Base-by-base conservation (phyloP, 1,140 invertebrate genomes). In the Drosophila kurseongensis region DNA sequence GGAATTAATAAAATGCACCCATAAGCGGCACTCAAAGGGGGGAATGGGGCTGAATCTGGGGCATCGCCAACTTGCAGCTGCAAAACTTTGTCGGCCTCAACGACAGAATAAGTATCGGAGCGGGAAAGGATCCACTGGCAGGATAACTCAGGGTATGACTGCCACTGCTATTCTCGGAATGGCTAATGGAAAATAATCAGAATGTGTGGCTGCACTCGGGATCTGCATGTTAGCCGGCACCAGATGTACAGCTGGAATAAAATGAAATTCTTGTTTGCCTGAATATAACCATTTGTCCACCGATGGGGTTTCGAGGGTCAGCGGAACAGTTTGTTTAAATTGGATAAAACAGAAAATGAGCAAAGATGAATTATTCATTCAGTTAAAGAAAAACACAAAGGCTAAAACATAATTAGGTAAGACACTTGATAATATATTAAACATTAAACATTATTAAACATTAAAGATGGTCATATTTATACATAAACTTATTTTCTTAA, bases 161-260 rank as follows among this genome's bases (percentile, higher is more conserved):
- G 59, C 18, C 14, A 32, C 9, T 18, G 16, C 51, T 14, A 7
- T 27, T 18, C 40, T 44, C 13, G 51, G 50, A 72, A 71, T 68
- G 29, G 71, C 71, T 68, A 80, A 80, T 80, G 77, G 52, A 76
- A 60, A 76, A 65, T 62, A 80, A 72, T 61, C 59, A 68, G 44
- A 54, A 62, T 75, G 58, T 80, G 55, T 60, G 69, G 57, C 27
- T 60, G 55, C 52, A 63, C 32, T 27, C 59, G 54, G 58, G 45
- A 52, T 71, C 61, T 78, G 65, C 44, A 73, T 73, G 59, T 67
- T 67, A 71, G 78, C 40, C 50, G 55, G 14, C 44, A 73, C n/a
- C 52, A 73, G 60, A 52, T 57, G 59, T 50, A 48, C 56, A 48
- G 42, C 62, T 36, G 62, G 36, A 42, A 56, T 65, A 63, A 81